Base-by-base conservation (phyloP, 2,888 invertebrate species). In the Eudasyphora cyanicolor region DNA sequence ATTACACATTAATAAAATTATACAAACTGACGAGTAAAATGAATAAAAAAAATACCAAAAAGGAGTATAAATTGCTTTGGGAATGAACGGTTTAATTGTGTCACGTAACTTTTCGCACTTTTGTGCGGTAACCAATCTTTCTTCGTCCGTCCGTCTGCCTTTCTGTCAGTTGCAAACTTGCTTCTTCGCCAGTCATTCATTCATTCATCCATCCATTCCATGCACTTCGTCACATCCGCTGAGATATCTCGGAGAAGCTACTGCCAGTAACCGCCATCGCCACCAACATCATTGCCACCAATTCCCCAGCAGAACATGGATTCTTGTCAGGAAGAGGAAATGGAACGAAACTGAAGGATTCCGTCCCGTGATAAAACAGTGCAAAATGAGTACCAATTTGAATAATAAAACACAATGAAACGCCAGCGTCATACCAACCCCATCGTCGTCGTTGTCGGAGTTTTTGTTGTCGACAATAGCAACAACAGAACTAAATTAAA, bases 81-180 rank as follows among this genome's bases (percentile, higher is more conserved):
- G 82, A 82, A 79, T 76, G 74, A 74, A 79, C 54, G 49, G 76
- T 85, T 85, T 84, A 85, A 85, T 85, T 85, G 84, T 82, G 85
- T 85, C 85, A 85, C 85, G 85, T 85, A 85, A 84, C 80, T 82
- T 84, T 84, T 84, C 73, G 76, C 84, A 76, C 82, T 78, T 82
- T 85, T 81, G 81, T 84, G 84, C 76, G 81, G 84, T 81, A 78
- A 81, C 19, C 78, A 77, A 77, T 80, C 54, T 70, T 82, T 70
- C 76, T 74, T 73, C 69, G 27, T 60, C 51, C 29, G 42, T 64
- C 54, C 45, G 57, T 42, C 38, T 76, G 67, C 42, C 54, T 32
- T 49, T 75, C 64, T 45, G 21, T 76, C 62, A 38, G 32, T 29
- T n/a, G n/a, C 19, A 10, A 19, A 35, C 64, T 38, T 10, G 1